A percentile compares a stretch with the other conserved stretches of the same genome.
phyloP scores from a whole-genome alignment of 2,888 invertebrate genomes.

The Phlogophora meticulosa region DNA sequence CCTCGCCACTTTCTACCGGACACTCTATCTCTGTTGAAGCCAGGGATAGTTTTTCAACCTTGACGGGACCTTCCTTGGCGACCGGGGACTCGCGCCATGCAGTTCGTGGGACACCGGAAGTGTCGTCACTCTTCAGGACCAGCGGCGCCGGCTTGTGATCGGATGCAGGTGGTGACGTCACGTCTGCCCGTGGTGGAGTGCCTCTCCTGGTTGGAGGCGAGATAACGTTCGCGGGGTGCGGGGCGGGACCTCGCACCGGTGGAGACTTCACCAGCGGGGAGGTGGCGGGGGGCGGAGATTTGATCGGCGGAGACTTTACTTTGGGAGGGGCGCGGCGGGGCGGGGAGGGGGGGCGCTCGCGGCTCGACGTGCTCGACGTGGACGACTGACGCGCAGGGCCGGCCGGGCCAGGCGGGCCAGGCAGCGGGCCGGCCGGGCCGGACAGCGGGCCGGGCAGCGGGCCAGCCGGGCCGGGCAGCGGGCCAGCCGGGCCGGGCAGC shows the following conservation, averaged over 20 bases:
- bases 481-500: slow-evolving; percentile 38
- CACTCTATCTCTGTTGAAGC: slow-evolving; percentile 44
- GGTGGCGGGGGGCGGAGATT: slow-evolving; percentile 57
- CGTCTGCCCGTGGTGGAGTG: slow-evolving; percentile 60
- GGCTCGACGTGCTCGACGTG: slow-evolving; percentile 44
- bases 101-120: slow-evolving; percentile 45
- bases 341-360: slow-evolving; percentile 49
- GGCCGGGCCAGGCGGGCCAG: slow-evolving; percentile 24
- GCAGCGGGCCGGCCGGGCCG: slow-evolving; percentile 24
- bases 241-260: slow-evolving; percentile 16
- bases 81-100: slow-evolving; percentile 70
- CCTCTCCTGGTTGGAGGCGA: slow-evolving; percentile 64
- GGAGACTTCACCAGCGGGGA: slow-evolving; percentile 49
- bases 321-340: slow-evolving; percentile 34
- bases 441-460: slow-evolving; percentile 32
- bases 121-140: slow-evolving; percentile 64
- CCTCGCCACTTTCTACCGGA: slow-evolving; percentile 29
- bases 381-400: slow-evolving; percentile 44
- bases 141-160: slow-evolving; percentile 35
- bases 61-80: slow-evolving; percentile 68
- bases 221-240: slow-evolving; percentile 14
- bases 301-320: slow-evolving; percentile 51
- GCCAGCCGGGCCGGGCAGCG: slow-evolving; percentile 9
- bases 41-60: slow-evolving; percentile 58
- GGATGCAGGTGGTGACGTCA: slow-evolving; percentile 47